These are phyloP conservation scores for Lophius americanus DNA, from an alignment of 2,797 vertebrate species.

Conservation along the genomic window DNA sequence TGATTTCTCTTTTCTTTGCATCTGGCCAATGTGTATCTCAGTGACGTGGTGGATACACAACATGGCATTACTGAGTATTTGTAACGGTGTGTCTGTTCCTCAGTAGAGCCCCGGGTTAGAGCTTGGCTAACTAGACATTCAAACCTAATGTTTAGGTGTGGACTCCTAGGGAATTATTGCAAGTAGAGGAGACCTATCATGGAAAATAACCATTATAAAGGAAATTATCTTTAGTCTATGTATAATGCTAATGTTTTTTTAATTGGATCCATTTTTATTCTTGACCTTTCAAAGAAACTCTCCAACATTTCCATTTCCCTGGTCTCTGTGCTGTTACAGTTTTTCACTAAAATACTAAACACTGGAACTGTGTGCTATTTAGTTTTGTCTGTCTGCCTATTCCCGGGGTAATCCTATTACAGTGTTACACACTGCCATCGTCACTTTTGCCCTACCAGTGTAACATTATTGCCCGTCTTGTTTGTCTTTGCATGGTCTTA, in stretches of 20 bases:
- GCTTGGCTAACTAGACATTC: constrained; percentile 21
- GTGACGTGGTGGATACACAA: constrained; percentile 43
- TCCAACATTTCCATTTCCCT: constrained; percentile 40
- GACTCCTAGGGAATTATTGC: constrained; percentile 20
- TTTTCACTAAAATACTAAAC: constrained; percentile 49
- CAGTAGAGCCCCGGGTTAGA: constrained; percentile 26
- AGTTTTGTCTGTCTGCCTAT: constrained; percentile 35
- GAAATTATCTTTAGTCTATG: background rate
- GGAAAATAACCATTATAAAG: constrained; percentile 35
- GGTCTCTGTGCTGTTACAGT: constrained; percentile 56
- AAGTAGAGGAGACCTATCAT: constrained; percentile 40
- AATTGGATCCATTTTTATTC: background rate
- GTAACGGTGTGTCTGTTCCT: constrained; percentile 36
- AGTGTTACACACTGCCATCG: constrained; percentile 24
- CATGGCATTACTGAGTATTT: constrained; percentile 50
- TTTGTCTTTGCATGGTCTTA: constrained; percentile 42
- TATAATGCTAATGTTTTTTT: constrained; percentile 1
- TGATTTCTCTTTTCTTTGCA: constrained; percentile 73
- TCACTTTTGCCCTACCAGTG: constrained; percentile 36
- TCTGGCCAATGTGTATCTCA: constrained; percentile 64
- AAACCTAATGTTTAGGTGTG: constrained; percentile 26
- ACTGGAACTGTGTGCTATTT: constrained; percentile 42
- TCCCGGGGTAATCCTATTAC: constrained; percentile 18
- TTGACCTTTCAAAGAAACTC: constrained; percentile 1
- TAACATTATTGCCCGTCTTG: constrained; percentile 5